A percentile compares a stretch with the other conserved stretches of the same genome.
Evolutionary conservation across 2,888 invertebrate species (phyloP).

Genomic region (Baccha elongata): DNA sequence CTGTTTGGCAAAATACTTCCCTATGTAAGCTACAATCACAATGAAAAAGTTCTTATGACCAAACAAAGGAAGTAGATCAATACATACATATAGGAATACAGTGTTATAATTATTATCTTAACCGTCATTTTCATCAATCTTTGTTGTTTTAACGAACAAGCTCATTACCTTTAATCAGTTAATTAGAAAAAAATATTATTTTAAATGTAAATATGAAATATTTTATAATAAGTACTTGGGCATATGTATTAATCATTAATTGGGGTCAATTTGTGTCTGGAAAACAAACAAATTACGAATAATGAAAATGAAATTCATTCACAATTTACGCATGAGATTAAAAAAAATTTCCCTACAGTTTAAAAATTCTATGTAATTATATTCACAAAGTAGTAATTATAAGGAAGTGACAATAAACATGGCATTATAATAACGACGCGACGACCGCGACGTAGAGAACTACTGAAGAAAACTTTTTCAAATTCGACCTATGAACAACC

Average conservation of each 20-base stretch:
- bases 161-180: background rate
- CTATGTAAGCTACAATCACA: background rate
- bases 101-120: background rate
- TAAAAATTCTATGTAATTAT: background rate
- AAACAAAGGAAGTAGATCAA: background rate
- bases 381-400: background rate
- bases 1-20: background rate
- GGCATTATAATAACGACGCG: too few species aligned
- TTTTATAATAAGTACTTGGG: too few species aligned
- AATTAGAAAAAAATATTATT: background rate
- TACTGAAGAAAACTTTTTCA: too few species aligned
- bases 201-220: background rate
- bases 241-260: background rate
- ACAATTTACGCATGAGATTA: slow-evolving; percentile 8
- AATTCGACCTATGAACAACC: too few species aligned
- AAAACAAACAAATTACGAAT: background rate
- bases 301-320: slow-evolving; percentile 16
- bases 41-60: background rate
- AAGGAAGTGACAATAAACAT: too few species aligned
- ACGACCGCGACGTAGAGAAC: too few species aligned
- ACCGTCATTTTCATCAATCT: background rate
- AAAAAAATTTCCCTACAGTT: background rate
- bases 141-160: background rate
- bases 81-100: background rate
- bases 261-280: background rate